Percentiles rank a stretch among this genome's conserved stretches.
phyloP scores from a whole-genome alignment of 2,797 vertebrate genomes.

The Peromyscus eremicus region DNA sequence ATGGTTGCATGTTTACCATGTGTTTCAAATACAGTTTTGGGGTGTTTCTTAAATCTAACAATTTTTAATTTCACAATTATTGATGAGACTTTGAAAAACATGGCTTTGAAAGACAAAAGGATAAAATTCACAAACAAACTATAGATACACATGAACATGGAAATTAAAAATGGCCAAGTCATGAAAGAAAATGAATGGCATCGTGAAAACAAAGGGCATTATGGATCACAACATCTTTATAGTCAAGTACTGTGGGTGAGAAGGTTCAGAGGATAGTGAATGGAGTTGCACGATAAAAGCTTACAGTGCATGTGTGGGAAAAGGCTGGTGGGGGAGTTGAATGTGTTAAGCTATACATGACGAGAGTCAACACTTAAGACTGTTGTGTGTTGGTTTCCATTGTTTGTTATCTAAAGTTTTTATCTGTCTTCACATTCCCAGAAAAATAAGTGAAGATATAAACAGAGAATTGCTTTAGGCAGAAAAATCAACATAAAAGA shows the following conservation, averaged over 20 bases:
- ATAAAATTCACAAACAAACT: not conserved
- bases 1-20: not conserved
- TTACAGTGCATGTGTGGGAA: not conserved
- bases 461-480: not conserved
- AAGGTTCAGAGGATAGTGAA: accelerated
- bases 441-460: not conserved
- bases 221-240: not conserved
- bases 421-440: not conserved
- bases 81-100: not conserved
- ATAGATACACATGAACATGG: accelerated
- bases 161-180: not conserved
- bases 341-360: not conserved
- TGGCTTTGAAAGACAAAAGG: not conserved
- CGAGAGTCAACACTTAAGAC: not conserved
- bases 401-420: not conserved
- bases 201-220: not conserved
- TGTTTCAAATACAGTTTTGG: not conserved
- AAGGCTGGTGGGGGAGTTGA: not conserved
- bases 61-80: not conserved
- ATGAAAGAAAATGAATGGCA: not conserved
- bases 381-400: not conserved
- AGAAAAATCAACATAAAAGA: not conserved
- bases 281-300: not conserved
- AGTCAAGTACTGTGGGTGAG: not conserved
- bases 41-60: not conserved